Evolutionary conservation across 2,113 vertebrate species (phyloP).

Genomic region (Tetrao urogallus): DNA sequence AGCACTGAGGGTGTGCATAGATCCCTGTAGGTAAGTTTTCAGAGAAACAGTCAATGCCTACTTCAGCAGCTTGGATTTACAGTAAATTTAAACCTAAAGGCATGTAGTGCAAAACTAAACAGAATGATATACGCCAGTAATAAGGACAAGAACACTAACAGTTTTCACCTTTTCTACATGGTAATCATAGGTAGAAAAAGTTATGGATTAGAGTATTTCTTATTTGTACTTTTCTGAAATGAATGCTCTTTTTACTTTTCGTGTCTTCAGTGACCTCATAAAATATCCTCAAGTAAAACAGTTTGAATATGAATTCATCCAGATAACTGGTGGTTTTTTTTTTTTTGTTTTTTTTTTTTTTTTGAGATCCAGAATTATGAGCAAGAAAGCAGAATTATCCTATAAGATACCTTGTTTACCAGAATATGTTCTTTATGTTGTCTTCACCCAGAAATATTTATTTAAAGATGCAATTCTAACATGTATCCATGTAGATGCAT

Average conservation of each 20-base stretch:
- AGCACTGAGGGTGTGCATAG: not conserved
- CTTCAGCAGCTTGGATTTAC: constrained; percentile 57
- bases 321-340: not conserved
- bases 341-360: not conserved
- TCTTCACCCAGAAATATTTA: not conserved
- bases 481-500: not conserved
- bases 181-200: not conserved
- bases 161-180: not conserved
- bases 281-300: not conserved
- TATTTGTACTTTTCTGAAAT: not conserved
- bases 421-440: not conserved
- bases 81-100: constrained; percentile 28
- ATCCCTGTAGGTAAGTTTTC: constrained; percentile 31
- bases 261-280: not conserved
- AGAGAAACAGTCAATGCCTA: constrained; percentile 6
- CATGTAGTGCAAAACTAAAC: not conserved
- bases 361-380: not conserved
- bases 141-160: not conserved
- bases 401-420: not conserved
- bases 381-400: not conserved
- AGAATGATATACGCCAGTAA: not conserved
- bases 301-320: not conserved
- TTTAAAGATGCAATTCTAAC: not conserved
- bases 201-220: not conserved
- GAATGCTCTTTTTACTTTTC: not conserved